Conservation (phyloP, 1,140 invertebrate genomes). For the Hetaerina americana region DNA sequence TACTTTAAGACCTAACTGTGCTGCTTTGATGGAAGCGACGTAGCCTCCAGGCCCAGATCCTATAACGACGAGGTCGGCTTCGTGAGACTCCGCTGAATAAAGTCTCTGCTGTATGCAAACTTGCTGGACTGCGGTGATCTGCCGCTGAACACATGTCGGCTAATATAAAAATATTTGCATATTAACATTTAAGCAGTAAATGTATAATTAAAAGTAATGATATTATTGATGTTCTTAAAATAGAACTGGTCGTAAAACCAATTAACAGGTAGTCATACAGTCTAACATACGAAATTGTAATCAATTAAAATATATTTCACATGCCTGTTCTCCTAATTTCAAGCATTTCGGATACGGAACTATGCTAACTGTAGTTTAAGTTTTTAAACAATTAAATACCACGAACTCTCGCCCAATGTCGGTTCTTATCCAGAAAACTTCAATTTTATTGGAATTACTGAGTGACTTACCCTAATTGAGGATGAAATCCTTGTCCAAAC, state of each 20-base stretch:
- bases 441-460: too few species aligned
- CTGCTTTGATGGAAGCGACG: slow-evolving; percentile 97
- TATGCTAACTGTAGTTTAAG: too few species aligned
- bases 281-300: too few species aligned
- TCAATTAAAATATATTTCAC: too few species aligned
- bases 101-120: not conserved
- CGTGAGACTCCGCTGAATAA: slow-evolving; percentile 27
- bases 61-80: slow-evolving; percentile 93
- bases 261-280: too few species aligned
- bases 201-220: not conserved
- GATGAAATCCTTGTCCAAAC: not conserved
- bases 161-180: too few species aligned
- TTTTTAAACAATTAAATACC: too few species aligned
- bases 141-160: not conserved
- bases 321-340: too few species aligned
- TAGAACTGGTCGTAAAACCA: too few species aligned
- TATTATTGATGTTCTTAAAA: too few species aligned
- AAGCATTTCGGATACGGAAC: too few species aligned
- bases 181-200: not conserved
- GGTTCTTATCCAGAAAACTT: not conserved
- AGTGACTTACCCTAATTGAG: not conserved
- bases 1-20: slow-evolving; percentile 94
- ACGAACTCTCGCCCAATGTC: too few species aligned
- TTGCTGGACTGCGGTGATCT: not conserved
- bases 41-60: slow-evolving; percentile 98